A percentile compares a stretch with the other conserved stretches of the same genome.
phyloP scores from a whole-genome alignment of 2,797 vertebrate species.

The Valencia hispanica region DNA sequence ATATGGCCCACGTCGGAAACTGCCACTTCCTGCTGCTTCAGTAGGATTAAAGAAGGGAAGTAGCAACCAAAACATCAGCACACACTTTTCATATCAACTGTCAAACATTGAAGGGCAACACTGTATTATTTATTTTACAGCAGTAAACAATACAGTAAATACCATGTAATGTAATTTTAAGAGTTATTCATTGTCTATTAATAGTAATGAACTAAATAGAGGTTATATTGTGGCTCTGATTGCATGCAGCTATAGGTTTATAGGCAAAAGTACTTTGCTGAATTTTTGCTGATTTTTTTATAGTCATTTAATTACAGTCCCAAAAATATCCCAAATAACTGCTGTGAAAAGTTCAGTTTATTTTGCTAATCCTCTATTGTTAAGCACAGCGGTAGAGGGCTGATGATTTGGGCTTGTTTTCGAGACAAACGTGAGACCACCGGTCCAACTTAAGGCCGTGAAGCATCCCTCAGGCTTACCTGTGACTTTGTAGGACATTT shows the following conservation, averaged over 20 bases:
- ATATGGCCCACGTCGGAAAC: too few relatives aligned
- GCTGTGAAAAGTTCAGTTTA: not conserved
- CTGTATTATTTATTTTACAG: not conserved
- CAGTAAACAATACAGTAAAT: too few relatives aligned
- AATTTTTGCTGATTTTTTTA: too few relatives aligned
- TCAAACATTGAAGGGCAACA: not conserved
- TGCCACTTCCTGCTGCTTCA: too few relatives aligned
- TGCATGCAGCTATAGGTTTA: not conserved
- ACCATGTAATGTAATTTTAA: not conserved
- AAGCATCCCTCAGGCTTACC: constrained; percentile 70
- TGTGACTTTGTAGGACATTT: constrained; percentile 91
- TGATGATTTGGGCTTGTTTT: too few relatives aligned
- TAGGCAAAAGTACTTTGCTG: not conserved
- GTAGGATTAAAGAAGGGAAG: too few relatives aligned
- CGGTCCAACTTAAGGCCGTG: not conserved
- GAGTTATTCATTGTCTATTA: not conserved
- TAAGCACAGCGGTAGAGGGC: too few relatives aligned
- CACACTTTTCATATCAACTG: not conserved
- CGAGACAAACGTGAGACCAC: too few relatives aligned
- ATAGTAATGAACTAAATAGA: not conserved
- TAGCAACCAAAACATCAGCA: not conserved
- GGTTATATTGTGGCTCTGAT: too few relatives aligned
- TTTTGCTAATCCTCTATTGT: too few relatives aligned
- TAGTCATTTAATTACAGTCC: too few relatives aligned
- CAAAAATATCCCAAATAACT: not conserved